Conservation (phyloP, 1,140 invertebrate genomes). For the Brachionus koreanus region DNA sequence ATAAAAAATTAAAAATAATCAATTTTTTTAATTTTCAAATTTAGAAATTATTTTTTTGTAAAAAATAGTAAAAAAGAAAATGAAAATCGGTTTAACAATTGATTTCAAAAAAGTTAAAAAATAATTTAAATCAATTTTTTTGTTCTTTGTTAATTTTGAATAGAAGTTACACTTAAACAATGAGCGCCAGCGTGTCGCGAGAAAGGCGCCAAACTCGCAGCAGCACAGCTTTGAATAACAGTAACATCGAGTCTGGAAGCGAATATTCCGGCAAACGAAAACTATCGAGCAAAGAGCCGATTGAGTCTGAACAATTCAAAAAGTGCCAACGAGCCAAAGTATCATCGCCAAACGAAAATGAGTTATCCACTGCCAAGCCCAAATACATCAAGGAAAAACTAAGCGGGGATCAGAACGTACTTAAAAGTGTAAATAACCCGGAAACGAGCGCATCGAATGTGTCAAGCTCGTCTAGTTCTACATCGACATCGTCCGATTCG, state of each 20-base stretch:
- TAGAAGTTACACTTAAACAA: background rate
- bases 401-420: background rate
- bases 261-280: background rate
- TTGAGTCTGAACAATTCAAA: background rate
- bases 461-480: slow-evolving; percentile 8
- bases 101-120: slow-evolving; percentile 14
- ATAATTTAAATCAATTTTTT: background rate
- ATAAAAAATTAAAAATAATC: background rate
- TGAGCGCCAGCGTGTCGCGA: slow-evolving; percentile 14
- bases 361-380: background rate
- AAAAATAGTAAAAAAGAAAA: background rate
- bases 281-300: background rate
- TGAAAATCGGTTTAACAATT: slow-evolving; percentile 36
- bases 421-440: slow-evolving; percentile 7
- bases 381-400: background rate
- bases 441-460: background rate
- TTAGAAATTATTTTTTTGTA: background rate
- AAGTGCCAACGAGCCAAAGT: background rate
- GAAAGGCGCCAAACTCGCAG: slow-evolving; percentile 38
- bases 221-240: slow-evolving; percentile 9
- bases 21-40: background rate
- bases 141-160: background rate
- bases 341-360: background rate
- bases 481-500: background rate
- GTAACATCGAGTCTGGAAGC: background rate